Base-by-base conservation (phyloP, 1,140 invertebrate species). In the Gryllus bimaculatus region DNA sequence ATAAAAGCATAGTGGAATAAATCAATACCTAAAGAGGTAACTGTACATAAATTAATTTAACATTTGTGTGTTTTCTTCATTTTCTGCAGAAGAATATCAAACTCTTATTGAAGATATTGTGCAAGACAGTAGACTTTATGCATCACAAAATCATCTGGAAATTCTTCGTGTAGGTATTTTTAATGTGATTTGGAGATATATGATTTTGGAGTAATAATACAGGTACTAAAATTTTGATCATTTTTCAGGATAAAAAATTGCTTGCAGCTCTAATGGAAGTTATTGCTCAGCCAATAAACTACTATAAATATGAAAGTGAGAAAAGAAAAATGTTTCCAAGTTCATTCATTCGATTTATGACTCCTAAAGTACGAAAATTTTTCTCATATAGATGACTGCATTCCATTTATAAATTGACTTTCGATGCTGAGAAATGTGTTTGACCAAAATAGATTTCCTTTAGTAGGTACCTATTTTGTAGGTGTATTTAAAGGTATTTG, bases 261-360 rank as follows among this genome's bases (percentile, higher is more conserved):
- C 74, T 81, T 79, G 49, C 13, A 47, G 80, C 78, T 21, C 73
- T 81, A 48, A 79, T 81, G 78, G 80, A 79, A 48, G 80, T 81
- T 3, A 81, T 81, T n/a, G 80, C 80, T 76, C 80, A 81, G 78
- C 80, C 80, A 48, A 77, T 81, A 0, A 81, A 81, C 76, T 81
- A 81, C 39, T 80, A 80, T 54, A 80, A 79, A 74, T 81, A 81
- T 74, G 78, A 79, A 8, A 79, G 73, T 75, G 80, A 81, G 18
- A 79, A 81, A 74, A 79, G 75, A 26, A 79, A 79, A 47, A 79
- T 81, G 74, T 79, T 81, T 49, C 80, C 78, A 6, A 74, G 75
- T 73, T 81, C 78, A 18, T 81, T 81, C 75, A 77, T 81, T 39
- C 47, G 80, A 77, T 74, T 81, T 18, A 81, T 81, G 75, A 81